These are phyloP conservation scores for Salticus scenicus DNA, from an alignment of 2,888 invertebrate species.

Conservation along the genomic window DNA sequence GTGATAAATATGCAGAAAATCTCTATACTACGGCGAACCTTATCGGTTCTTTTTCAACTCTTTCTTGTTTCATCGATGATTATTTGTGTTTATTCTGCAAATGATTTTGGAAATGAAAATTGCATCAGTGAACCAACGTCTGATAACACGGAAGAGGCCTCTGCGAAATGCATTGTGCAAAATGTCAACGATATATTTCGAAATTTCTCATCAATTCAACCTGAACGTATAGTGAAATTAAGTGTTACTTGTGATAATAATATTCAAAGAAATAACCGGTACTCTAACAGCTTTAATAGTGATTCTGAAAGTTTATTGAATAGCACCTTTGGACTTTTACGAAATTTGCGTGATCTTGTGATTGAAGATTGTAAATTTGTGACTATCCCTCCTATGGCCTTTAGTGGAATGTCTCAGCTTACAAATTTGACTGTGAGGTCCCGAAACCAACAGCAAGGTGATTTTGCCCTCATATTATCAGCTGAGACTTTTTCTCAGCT, in stretches of 20 bases:
- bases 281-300: conserved; percentile 15
- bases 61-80: conserved; percentile 8
- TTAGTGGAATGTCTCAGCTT: conserved; percentile 69
- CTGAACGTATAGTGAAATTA: conserved; percentile 87
- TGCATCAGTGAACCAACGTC: conserved; percentile 50
- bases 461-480: conserved; percentile 50
- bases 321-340: conserved; percentile 77
- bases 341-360: conserved; percentile 84
- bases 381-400: conserved; percentile 82
- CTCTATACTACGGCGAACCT: conserved; percentile 1
- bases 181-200: conserved; percentile 83
- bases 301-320: conserved; percentile 71
- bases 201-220: conserved; percentile 89
- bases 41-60: conserved; percentile 28
- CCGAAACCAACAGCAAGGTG: conserved; percentile 69
- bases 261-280: background rate
- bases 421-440: conserved; percentile 71
- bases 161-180: conserved; percentile 65
- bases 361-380: conserved; percentile 88
- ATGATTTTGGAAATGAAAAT: conserved; percentile 38
- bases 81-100: background rate
- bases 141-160: conserved; percentile 38
- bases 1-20: conserved; percentile 6
- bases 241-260: conserved; percentile 81
- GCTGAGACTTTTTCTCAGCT: conserved; percentile 70